Conservation (phyloP, 2,113 vertebrate genomes). For the Numida meleagris region DNA sequence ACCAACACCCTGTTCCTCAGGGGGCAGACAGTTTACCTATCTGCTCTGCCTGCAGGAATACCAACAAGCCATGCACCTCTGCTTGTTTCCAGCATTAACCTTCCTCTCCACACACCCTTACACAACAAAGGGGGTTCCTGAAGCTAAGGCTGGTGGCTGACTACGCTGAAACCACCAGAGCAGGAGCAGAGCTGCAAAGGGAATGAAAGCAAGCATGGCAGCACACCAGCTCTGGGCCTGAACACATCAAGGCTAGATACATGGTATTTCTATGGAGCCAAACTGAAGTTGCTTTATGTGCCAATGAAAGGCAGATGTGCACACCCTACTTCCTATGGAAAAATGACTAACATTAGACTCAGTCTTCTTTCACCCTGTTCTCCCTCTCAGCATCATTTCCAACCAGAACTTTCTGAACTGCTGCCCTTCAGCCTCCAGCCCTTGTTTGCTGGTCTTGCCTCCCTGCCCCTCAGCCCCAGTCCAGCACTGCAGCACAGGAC, state of each 20-base stretch:
- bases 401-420: accelerated
- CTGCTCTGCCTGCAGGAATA: not conserved
- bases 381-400: accelerated
- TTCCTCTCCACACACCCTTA: not conserved
- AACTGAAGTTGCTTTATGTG: accelerated
- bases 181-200: not conserved
- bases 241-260: not conserved
- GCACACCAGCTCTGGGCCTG: not conserved
- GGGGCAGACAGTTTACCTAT: not conserved
- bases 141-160: not conserved
- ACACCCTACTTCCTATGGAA: not conserved
- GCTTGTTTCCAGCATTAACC: not conserved
- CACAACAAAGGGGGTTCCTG: too few relatives aligned
- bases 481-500: not conserved
- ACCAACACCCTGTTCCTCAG: not conserved
- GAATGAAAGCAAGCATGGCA: not conserved
- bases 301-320: not conserved
- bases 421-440: not conserved
- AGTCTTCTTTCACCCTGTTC: accelerated
- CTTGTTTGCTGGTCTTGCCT: accelerated
- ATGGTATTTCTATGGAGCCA: not conserved
- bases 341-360: not conserved
- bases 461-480: not conserved
- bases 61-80: accelerated
- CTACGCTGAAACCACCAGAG: not conserved